These are phyloP conservation scores for Fopius arisanus DNA, from an alignment of 1,140 invertebrate species.

Conservation along the genomic window DNA sequence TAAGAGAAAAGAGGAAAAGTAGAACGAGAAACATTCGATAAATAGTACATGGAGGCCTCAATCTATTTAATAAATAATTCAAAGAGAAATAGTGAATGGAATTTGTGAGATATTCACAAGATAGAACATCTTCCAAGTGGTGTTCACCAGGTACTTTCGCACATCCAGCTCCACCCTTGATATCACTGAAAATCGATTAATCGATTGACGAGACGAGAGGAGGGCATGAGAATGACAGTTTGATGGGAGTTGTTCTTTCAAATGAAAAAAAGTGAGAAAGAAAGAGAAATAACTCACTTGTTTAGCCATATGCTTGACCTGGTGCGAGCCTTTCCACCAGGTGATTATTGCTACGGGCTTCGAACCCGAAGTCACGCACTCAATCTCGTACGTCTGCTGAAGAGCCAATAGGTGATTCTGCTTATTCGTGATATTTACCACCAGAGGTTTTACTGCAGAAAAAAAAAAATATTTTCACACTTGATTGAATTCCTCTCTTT, in stretches of 20 bases:
- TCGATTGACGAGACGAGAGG: neutral
- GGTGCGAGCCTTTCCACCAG: constrained; percentile 82
- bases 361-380: constrained; percentile 83
- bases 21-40: too few relatives aligned
- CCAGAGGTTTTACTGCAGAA: constrained; percentile 51
- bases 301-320: constrained; percentile 80
- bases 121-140: too few relatives aligned
- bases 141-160: too few relatives aligned
- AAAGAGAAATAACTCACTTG: constrained; percentile 70
- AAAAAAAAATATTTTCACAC: neutral
- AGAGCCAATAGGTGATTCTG: constrained; percentile 46
- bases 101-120: too few relatives aligned
- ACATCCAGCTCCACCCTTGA: too few relatives aligned
- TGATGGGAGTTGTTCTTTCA: neutral
- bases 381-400: constrained; percentile 80
- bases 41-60: too few relatives aligned
- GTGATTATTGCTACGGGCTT: constrained; percentile 83
- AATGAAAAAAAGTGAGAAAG: neutral
- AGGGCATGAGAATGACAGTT: neutral
- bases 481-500: constrained; percentile 1
- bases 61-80: too few relatives aligned
- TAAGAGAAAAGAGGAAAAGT: too few relatives aligned
- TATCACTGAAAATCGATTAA: neutral
- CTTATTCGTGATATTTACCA: constrained; percentile 57
- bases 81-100: too few relatives aligned